Evolutionary conservation across 2,888 invertebrate species (phyloP), one percentile per base, ranked within the genome.

Genomic region (Heliconius charithonia): DNA sequence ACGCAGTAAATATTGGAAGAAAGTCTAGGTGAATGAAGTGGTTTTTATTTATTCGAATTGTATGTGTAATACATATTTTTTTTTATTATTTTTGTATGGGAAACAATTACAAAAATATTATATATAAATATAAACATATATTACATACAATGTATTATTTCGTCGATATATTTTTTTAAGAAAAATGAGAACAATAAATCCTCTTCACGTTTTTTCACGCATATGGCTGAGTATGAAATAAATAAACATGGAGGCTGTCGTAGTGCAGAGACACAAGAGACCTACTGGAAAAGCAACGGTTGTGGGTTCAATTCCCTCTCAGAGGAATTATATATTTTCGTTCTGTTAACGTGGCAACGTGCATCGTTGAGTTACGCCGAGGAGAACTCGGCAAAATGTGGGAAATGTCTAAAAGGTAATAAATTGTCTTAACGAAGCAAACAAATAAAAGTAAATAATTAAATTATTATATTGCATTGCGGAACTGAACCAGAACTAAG

Each of bases 21-120:
- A 45, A 41, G n/a, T 69, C 25, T 41, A 45, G 16, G 41, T 45
- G 69, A 45, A 27, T 69, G 69, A 45, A 25, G 69, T 45, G 69
- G 25, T 69, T 69, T 25, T 69, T 69, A 41, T 69, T 69, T 69
- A 69, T 69, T 27, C 41, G 69, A 69, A 45, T 41, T 69, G 69
- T 69, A 45, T 45, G 0, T 41, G 25, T 41, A 41, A 25, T 69
- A 69, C 25, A 25, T 7, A 25, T 7, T 41, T 37, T 41, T 37
- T 67, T 13, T 41, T 41, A 25, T 41, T 25, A 69, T 41, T 69
- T 69, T 25, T 69, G 0, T 25, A 37, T 22, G 7, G 4, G 6
- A 25, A n/a, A 62, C 62, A 13, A 62, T n/a, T n/a, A 25, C 6
- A 45, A 25, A 41, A 69, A 25, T 16, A n/a, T n/a, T n/a, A n/a